Evolutionary conservation across 2,888 invertebrate species (phyloP).

Genomic region (Punctoribates punctum): DNA sequence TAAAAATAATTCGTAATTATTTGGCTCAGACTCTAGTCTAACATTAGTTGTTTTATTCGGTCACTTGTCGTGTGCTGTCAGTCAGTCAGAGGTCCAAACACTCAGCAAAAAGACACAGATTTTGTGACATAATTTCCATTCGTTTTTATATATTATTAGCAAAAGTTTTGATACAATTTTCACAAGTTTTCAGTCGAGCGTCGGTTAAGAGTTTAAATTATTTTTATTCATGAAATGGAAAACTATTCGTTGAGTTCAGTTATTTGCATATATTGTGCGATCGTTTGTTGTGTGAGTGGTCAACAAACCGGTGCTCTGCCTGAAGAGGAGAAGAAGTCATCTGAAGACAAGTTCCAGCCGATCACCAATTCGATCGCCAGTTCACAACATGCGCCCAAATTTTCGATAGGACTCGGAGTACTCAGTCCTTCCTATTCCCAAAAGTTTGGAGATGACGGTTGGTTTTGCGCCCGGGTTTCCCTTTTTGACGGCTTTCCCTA

Average conservation of each 20-base stretch:
- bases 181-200: neutral
- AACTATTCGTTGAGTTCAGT: neutral
- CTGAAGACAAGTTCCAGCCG: neutral
- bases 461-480: neutral
- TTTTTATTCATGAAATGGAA: slow-evolving; percentile 8
- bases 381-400: slow-evolving; percentile 20
- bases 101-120: neutral
- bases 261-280: neutral
- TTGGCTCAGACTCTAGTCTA: neutral
- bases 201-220: neutral
- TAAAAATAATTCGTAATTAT: neutral
- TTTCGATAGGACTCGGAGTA: slow-evolving; percentile 47
- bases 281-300: neutral
- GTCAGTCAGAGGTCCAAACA: neutral
- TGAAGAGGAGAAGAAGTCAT: neutral
- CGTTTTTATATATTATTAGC: neutral
- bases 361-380: neutral
- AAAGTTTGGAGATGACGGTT: slow-evolving; percentile 45
- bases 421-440: slow-evolving; percentile 47
- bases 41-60: slow-evolving; percentile 16
- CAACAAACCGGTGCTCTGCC: slow-evolving; percentile 1
- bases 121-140: neutral
- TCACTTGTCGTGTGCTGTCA: neutral
- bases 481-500: neutral
- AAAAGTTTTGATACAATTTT: neutral